Evolutionary conservation across 2,113 vertebrate species (phyloP), one percentile per base, ranked within the genome.

Genomic region (Gorsachius goisagi): DNA sequence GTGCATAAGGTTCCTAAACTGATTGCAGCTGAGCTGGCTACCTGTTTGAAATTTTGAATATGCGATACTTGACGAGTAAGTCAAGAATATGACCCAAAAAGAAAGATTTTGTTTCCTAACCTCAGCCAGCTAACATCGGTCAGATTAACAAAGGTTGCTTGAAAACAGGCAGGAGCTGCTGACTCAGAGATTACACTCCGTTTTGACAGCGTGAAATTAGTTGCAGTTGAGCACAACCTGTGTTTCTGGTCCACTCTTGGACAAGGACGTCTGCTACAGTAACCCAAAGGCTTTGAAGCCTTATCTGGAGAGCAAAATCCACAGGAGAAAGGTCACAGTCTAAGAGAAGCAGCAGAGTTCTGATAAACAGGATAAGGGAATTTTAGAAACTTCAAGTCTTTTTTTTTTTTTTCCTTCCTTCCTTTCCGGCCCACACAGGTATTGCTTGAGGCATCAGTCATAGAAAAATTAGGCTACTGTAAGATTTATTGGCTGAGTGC

Each of bases 351-450:
- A 95, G 27, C 35, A 89, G 19, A 41, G 52, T 72, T 93, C 83
- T 87, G 94, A 96, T 96, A 93, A 97, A 97, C 83, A 94, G 92
- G 92, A 96, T 96, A 96, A 89, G 86, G 88, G 96, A 94, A 95
- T 96, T 97, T 96, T 76, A 94, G 90, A 94, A 92, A 94, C 92
- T 92, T 86, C 76, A 94, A 78, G 74, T 84, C 76, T 88, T 68
- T 60, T 77, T 69, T 81, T 83, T 77, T 69, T 81, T 83, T 41
- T 16, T 21, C 19, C 58, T 89, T 95, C 89, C 81, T 96, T 96
- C 93, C 94, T 96, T 97, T 97, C 95, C 96, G 86, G 97, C 96
- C 97, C 97, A 97, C 97, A 97, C 95, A 97, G 92, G 96, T 97
- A 94, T 95, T 89, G 95, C 97, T 93, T 0, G 41, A 93, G 96